phyloP scores from a whole-genome alignment of 2,888 invertebrate species.

The Drosophila glabriapex region DNA sequence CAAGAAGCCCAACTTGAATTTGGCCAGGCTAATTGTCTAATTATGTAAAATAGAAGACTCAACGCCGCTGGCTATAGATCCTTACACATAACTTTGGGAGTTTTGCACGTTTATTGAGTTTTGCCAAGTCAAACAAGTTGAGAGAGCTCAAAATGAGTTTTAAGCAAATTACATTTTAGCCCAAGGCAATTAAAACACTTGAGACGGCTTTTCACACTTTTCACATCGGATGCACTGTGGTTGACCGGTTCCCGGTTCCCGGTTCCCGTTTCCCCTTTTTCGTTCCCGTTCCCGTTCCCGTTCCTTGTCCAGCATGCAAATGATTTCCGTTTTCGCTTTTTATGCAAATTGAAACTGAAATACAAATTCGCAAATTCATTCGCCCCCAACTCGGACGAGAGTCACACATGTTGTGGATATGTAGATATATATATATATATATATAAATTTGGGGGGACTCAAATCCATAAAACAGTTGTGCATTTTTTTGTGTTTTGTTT shows the following conservation, averaged over 20 bases:
- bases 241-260: slow-evolving; percentile 15
- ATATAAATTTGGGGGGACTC: background rate
- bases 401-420: slow-evolving; percentile 36
- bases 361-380: slow-evolving; percentile 3
- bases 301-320: slow-evolving; percentile 43
- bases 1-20: slow-evolving; percentile 8
- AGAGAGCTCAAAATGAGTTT: slow-evolving; percentile 36
- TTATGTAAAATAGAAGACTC: slow-evolving; percentile 46
- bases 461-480: slow-evolving; percentile 59
- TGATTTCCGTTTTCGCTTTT: slow-evolving; percentile 67
- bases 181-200: slow-evolving; percentile 65
- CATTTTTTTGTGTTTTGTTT: slow-evolving; percentile 60
- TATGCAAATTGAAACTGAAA: slow-evolving; percentile 61
- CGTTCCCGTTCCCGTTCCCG: slow-evolving; percentile 3
- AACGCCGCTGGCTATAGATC: background rate
- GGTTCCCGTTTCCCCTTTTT: background rate
- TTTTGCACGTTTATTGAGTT: slow-evolving; percentile 44
- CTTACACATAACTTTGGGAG: slow-evolving; percentile 17
- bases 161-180: slow-evolving; percentile 22
- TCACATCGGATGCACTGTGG: slow-evolving; percentile 25
- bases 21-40: slow-evolving; percentile 50
- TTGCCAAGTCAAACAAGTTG: slow-evolving; percentile 31
- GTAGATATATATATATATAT: background rate
- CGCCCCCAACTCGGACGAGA: slow-evolving; percentile 20
- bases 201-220: slow-evolving; percentile 58